phyloP scores from a whole-genome alignment of 2,888 invertebrate genomes.

The Erannis defoliaria region DNA sequence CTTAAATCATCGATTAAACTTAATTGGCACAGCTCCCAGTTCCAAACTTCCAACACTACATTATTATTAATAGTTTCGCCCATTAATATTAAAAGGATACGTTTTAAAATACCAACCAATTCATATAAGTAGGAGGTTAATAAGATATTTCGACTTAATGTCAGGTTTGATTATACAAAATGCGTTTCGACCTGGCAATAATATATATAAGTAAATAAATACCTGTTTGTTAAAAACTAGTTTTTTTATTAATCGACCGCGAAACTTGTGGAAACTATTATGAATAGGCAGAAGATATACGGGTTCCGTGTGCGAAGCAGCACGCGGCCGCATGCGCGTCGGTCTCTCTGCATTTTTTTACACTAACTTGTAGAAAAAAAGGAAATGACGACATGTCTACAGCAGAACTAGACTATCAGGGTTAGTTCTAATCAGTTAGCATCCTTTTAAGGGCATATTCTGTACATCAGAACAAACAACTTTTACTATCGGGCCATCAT shows the following conservation, averaged over 20 bases:
- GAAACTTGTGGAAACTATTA: neutral
- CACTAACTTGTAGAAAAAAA: no score
- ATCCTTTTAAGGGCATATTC: no score
- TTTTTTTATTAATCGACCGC: constrained; percentile 17
- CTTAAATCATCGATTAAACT: no score
- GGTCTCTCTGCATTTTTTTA: no score
- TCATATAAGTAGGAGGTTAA: neutral
- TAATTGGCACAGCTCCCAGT: neutral
- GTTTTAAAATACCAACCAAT: neutral
- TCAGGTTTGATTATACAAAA: constrained; percentile 1
- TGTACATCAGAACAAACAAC: no score
- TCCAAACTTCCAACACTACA: neutral
- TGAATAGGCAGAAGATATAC: no score
- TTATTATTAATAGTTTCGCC: neutral
- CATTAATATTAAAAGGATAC: neutral
- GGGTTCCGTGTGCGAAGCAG: no score
- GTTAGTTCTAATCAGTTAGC: no score
- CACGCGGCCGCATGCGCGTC: no score
- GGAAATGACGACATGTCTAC: no score
- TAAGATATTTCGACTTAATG: neutral
- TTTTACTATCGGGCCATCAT: no score
- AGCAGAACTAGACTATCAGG: no score
- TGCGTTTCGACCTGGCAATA: constrained; percentile 12
- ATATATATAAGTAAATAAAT: constrained; percentile 3
- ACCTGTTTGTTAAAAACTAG: constrained; percentile 24